phyloP scores from a whole-genome alignment of 2,888 invertebrate species.

The Pterobdella sp. region DNA sequence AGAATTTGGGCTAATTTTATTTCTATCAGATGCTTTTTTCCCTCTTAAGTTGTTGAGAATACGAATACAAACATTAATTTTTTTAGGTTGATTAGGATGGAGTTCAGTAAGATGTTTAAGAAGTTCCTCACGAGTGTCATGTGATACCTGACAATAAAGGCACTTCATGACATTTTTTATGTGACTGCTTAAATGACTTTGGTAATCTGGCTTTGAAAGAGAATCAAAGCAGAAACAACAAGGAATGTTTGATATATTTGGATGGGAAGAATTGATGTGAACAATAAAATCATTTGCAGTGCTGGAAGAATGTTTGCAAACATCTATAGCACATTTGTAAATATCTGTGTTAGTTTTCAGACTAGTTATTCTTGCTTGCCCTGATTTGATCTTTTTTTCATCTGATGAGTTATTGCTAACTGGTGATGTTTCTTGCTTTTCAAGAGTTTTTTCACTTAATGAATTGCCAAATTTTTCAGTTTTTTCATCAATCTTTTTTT shows the following conservation, averaged over 20 bases:
- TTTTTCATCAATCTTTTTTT: not conserved
- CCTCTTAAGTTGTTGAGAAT: conserved; percentile 29
- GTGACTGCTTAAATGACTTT: conserved; percentile 26
- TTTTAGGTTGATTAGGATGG: conserved; percentile 33
- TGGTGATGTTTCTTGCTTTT: too few relatives aligned
- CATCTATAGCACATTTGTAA: conserved; percentile 24
- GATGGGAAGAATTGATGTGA: conserved; percentile 19
- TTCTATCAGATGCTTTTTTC: conserved; percentile 19
- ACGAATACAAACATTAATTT: conserved; percentile 31
- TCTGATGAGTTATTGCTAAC: too few relatives aligned
- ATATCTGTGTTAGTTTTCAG: conserved; percentile 25
- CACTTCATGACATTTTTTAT: conserved; percentile 31
- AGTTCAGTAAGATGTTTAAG: conserved; percentile 26
- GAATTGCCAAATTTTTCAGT: too few relatives aligned
- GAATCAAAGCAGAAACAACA: conserved; percentile 30
- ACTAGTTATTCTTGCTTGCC: conserved; percentile 23
- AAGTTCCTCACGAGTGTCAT: conserved; percentile 29
- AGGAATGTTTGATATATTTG: conserved; percentile 17
- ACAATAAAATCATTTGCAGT: conserved; percentile 27
- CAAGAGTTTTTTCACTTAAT: too few relatives aligned
- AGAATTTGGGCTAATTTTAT: not conserved
- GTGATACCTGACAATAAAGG: conserved; percentile 29
- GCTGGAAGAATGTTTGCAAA: conserved; percentile 25
- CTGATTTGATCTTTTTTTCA: not conserved
- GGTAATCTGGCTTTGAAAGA: not conserved